phyloP scores from a whole-genome alignment of 2,113 vertebrate genomes.

The Phodopus roborovskii region DNA sequence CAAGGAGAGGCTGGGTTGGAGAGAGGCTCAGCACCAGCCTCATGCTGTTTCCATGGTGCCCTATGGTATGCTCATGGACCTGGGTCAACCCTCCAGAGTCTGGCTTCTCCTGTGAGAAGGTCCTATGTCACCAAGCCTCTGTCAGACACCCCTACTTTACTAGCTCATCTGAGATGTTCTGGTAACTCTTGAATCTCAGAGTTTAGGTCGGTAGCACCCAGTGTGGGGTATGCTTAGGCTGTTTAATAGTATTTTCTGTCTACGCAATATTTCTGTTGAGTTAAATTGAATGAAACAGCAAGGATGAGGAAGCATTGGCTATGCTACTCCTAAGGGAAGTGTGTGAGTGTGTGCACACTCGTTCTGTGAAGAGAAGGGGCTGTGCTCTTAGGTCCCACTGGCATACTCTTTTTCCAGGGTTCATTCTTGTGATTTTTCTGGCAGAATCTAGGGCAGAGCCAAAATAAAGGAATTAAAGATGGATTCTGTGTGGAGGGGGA shows the following conservation, averaged over 20 bases:
- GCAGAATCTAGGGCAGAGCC: neutral
- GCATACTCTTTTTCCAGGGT: neutral
- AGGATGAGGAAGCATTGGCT: neutral
- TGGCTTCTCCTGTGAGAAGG: neutral
- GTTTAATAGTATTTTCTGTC: neutral
- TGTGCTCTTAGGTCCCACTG: neutral
- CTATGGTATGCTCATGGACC: neutral
- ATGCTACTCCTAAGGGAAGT: neutral
- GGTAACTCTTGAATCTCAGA: constrained; percentile 27
- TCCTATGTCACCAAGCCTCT: neutral
- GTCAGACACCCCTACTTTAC: no score
- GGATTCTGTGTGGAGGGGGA: neutral
- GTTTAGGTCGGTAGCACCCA: neutral
- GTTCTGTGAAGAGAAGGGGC: neutral
- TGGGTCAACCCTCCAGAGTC: neutral
- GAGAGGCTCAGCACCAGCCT: neutral
- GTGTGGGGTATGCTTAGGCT: neutral
- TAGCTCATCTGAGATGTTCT: neutral
- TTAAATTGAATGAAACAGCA: neutral
- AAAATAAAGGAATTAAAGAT: neutral
- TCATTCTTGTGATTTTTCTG: neutral
- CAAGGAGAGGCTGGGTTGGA: neutral
- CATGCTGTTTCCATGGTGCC: neutral
- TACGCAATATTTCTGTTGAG: neutral
- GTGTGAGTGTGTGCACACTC: neutral